Percentiles rank a stretch among this genome's conserved stretches.
Evolutionary conservation across 2,888 invertebrate species (phyloP).

Genomic region (Petrolisthes manimaculis): DNA sequence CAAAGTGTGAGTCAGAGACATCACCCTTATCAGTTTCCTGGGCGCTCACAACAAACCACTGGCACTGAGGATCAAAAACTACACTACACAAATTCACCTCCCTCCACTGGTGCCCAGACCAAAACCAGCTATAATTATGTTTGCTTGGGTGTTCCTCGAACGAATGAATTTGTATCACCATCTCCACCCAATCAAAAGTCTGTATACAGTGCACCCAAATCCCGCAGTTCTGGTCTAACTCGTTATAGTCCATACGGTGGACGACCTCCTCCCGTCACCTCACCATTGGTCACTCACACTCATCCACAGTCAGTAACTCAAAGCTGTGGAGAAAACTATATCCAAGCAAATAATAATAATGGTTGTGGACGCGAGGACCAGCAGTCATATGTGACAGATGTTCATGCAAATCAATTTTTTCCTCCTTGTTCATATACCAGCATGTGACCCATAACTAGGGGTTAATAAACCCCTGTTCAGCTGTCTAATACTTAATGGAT

Average conservation of each 20-base stretch:
- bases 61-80: constrained; percentile 32
- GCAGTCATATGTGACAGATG: constrained; percentile 47
- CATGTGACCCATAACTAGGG: constrained; percentile 50
- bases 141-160: constrained; percentile 38
- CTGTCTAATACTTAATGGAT: background rate
- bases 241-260: constrained; percentile 51
- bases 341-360: constrained; percentile 40
- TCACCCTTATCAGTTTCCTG: constrained; percentile 46
- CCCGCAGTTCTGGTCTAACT: constrained; percentile 31
- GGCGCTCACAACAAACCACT: constrained; percentile 35
- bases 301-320: constrained; percentile 45
- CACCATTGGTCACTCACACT: constrained; percentile 53
- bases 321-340: constrained; percentile 28
- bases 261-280: constrained; percentile 47
- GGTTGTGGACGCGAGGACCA: constrained; percentile 56
- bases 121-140: constrained; percentile 34
- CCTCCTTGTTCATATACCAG: constrained; percentile 52
- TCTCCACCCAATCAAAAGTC: constrained; percentile 41
- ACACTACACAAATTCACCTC: constrained; percentile 30
- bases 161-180: constrained; percentile 49
- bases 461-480: constrained; percentile 18
- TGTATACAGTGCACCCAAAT: constrained; percentile 38
- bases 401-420: constrained; percentile 53
- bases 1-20: constrained; percentile 46
- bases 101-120: constrained; percentile 21